Base-by-base conservation (phyloP, 2,113 vertebrate genomes). In the Sula dactylatra region DNA sequence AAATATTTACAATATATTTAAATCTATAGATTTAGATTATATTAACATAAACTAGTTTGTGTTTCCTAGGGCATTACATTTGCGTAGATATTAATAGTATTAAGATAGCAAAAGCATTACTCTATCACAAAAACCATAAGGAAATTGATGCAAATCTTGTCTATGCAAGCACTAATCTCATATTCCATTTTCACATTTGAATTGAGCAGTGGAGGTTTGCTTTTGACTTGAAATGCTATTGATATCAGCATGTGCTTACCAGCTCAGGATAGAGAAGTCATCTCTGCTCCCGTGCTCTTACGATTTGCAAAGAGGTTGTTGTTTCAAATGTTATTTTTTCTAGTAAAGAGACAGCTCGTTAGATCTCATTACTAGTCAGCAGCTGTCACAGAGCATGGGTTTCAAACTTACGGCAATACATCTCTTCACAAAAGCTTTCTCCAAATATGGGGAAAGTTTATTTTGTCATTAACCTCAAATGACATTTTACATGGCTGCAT, bases 331-430 rank as follows among this genome's bases (percentile, higher is more conserved):
- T 88, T 97, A 76, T 86, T 97, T 97, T 97, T 97, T 72, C 92
- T 95, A 86, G 82, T 96, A 96, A 98, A 96, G 93, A 95, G 95
- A 94, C 88, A 98, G 88, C 88, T 98, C 97, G 97, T 98, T 98
- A 98, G 95, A 96, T 87, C 94, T 97, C 95, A 97, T 98, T 98
- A 97, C 88, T 95, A 98, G 97, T 97, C 97, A 97, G 95, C 86
- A 95, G 95, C 92, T 98, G 96, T 95, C 81, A 70, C 97, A 87
- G 92, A 97, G 95, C 86, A 90, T 94, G 95, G 97, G 97, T 98
- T 98, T 98, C 95, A 88, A 97, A 98, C 91, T 95, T 96, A 91
- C 56, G 92, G 88, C 88, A 97, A 97, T 94, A 93, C 9, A 95
- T 96, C 74, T 96, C 91, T 94, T 96, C 89, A 95, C 72, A 96